Evolutionary conservation across 2,113 vertebrate genomes (phyloP), one percentile per base, ranked within the genome.

Genomic region (Hystrix cristata): DNA sequence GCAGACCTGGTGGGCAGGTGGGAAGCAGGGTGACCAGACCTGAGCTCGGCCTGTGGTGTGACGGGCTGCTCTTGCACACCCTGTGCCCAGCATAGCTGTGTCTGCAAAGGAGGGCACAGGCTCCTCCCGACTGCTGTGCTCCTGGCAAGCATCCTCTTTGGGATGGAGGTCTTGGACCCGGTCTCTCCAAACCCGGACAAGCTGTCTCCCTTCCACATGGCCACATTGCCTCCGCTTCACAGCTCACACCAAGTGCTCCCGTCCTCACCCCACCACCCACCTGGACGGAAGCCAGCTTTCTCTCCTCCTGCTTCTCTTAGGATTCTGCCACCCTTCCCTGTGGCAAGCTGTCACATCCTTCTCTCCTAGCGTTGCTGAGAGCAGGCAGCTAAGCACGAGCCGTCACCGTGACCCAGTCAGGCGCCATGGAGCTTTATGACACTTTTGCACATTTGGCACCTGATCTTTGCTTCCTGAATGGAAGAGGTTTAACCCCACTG

Each of bases 381-480:
- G 23, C 0, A 15, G 12, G 18, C 16, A 13, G 19, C 0, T 23
- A 21, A 67, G 23, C n/a, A 25, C 5, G 46, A 34, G 31, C 19
- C n/a, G 19, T 55, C 31, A 48, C 78, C 3, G 11, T 3, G 14
- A 27, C 12, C 29, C 14, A 18, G 25, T 10, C 16, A 1, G 13
- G 48, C 46, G 67, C 12, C 18, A 5, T 2, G 0, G 0, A 21
- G 62, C 27, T 9, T 1, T 19, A 1, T 43, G 18, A 55, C 0
- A 3, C 23, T 31, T 46, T 29, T n/a, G 60, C 9, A 10, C 2
- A 0, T 5, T 25, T 8, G 3, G 38, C 1, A 8, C 3, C 34
- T 2, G 67, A 6, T 5, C 69, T 34, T 34, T 11, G 34, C 9
- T 48, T 92, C 71, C 64, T 31, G 25, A 71, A 27, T 1, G 9